Evolutionary conservation across 30 jellyfish, hydroid and myxozoan species (phyloP).

Genomic region (Turritopsis rubra): DNA sequence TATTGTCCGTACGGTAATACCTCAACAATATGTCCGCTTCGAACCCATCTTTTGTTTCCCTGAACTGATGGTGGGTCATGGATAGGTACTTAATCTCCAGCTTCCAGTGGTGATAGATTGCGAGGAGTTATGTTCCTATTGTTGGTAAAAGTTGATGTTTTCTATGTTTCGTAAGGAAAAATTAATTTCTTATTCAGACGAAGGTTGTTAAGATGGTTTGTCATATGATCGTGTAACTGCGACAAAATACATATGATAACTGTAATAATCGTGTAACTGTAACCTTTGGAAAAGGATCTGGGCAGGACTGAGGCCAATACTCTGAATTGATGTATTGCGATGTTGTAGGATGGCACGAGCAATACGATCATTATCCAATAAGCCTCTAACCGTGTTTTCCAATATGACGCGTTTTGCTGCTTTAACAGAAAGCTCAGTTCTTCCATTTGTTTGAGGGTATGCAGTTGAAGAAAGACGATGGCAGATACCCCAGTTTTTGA

Average conservation of each 20-base stretch:
- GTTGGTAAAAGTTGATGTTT: too few relatives aligned
- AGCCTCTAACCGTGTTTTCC: background rate
- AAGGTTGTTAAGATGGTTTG: slow-evolving; percentile 1
- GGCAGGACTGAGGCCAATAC: slow-evolving; percentile 15
- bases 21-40: too few relatives aligned
- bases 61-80: too few relatives aligned
- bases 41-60: too few relatives aligned
- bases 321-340: slow-evolving; percentile 1
- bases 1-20: too few relatives aligned
- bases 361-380: background rate
- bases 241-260: too few relatives aligned
- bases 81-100: too few relatives aligned
- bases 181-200: background rate
- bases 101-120: too few relatives aligned
- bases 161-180: too few relatives aligned
- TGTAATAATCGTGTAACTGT: too few relatives aligned
- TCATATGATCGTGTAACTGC: slow-evolving; percentile 1
- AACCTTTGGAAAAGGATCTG: slow-evolving; percentile 16
- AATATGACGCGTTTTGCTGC: slow-evolving; percentile 18
- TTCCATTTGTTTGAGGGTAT: background rate
- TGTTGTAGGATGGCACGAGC: slow-evolving; percentile 19
- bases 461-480: background rate
- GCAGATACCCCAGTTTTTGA: background rate
- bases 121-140: too few relatives aligned
- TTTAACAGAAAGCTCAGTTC: background rate